Evolutionary conservation across 1,140 invertebrate genomes (phyloP).

Genomic region (Drosophila sproati): DNA sequence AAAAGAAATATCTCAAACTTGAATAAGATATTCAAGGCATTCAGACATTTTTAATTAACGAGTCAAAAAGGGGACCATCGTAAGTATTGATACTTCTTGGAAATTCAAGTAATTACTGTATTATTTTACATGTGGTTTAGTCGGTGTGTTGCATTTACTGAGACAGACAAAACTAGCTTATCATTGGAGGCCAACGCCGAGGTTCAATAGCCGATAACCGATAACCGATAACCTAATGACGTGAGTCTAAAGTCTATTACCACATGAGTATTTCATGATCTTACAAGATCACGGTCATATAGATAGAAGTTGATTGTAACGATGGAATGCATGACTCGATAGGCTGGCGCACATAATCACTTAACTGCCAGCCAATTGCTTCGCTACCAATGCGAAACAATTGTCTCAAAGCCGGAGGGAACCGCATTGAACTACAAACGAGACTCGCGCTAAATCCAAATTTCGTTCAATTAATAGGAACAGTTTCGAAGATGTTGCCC

Average conservation of each 20-base stretch:
- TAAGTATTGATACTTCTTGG: too few relatives aligned
- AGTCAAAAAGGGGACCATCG: too few relatives aligned
- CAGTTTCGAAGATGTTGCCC: conserved; percentile 7
- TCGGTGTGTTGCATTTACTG: neutral
- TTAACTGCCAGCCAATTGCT: conserved; percentile 50
- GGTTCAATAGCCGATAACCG: conserved; percentile 33
- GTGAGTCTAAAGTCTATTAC: conserved; percentile 12
- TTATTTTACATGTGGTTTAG: too few relatives aligned
- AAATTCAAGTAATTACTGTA: too few relatives aligned
- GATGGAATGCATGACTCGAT: conserved; percentile 14
- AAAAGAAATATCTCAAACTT: too few relatives aligned
- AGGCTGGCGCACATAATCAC: conserved; percentile 36
- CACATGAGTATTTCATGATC: conserved; percentile 16
- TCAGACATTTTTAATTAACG: too few relatives aligned
- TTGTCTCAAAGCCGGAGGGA: conserved; percentile 49
- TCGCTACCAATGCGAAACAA: conserved; percentile 63
- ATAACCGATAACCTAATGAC: conserved; percentile 19
- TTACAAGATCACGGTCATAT: conserved; percentile 43
- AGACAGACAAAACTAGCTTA: neutral
- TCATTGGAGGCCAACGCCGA: conserved; percentile 4
- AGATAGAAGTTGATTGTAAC: neutral
- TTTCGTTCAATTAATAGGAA: conserved; percentile 55
- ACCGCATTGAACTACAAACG: conserved; percentile 60
- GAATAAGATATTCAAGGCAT: too few relatives aligned
- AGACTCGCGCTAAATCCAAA: conserved; percentile 12